phyloP scores from a whole-genome alignment of 2,888 invertebrate species.

The Apodemia zela region DNA sequence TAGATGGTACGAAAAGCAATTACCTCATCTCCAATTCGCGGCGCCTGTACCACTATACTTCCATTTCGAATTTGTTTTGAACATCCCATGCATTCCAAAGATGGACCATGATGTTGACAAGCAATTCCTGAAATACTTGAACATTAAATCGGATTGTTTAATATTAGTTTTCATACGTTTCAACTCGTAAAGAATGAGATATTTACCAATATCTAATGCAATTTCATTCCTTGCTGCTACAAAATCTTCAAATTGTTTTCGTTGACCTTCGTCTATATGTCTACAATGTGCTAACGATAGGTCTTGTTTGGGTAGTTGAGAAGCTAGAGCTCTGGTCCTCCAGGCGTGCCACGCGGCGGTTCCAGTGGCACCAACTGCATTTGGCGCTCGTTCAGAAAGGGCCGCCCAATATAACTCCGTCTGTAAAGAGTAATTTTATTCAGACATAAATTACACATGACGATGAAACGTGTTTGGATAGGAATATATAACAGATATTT shows the following conservation, averaged over 20 bases:
- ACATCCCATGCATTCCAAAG: constrained; percentile 90
- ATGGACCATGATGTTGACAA: constrained; percentile 80
- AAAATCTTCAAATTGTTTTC: constrained; percentile 94
- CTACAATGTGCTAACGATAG: constrained; percentile 93
- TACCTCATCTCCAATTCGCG: constrained; percentile 87
- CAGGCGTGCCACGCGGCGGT: constrained; percentile 66
- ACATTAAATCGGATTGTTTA: constrained; percentile 16
- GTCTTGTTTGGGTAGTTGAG: constrained; percentile 97
- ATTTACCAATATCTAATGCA: constrained; percentile 93
- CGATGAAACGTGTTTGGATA: constrained; percentile 7
- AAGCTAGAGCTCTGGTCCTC: constrained; percentile 82
- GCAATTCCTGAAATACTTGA: constrained; percentile 72
- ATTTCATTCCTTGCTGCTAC: constrained; percentile 96
- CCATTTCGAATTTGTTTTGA: constrained; percentile 88
- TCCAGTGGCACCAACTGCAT: constrained; percentile 61
- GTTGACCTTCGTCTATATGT: constrained; percentile 88
- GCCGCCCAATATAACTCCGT: constrained; percentile 96
- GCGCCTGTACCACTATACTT: constrained; percentile 91
- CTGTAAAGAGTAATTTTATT: constrained; percentile 81
- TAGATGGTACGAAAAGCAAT: constrained; percentile 38
- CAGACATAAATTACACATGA: constrained; percentile 10
- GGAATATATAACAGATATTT: neutral
- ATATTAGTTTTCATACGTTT: neutral
- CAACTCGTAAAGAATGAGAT: neutral
- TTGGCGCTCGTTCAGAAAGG: constrained; percentile 85